Percentiles rank a stretch among this genome's conserved stretches.
These are phyloP conservation scores for Saccopteryx leptura DNA, from an alignment of 2,113 vertebrate genomes.

Conservation along the genomic window DNA sequence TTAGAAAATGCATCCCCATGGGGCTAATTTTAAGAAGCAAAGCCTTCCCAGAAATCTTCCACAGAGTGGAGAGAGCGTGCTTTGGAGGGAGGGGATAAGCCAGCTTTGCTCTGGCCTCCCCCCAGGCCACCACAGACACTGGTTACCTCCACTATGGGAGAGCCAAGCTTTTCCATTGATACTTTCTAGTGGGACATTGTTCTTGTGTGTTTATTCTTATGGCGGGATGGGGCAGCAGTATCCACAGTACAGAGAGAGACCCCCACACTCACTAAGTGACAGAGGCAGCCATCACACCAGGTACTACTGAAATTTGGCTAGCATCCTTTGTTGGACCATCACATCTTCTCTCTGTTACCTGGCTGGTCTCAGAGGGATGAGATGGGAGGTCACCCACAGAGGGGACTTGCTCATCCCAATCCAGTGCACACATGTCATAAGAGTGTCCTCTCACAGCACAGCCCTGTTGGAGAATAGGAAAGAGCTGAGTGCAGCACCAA, in stretches of 20 bases:
- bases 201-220: not conserved
- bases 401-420: too few relatives aligned
- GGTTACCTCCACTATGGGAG: not conserved
- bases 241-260: not conserved
- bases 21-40: not conserved
- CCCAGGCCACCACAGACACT: not conserved
- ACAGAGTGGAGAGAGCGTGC: not conserved
- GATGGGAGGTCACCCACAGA: not conserved
- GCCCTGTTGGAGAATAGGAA: not conserved
- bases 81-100: fast-evolving
- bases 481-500: not conserved
- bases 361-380: not conserved
- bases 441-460: not conserved
- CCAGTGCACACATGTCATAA: fast-evolving
- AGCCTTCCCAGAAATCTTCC: not conserved
- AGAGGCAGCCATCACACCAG: not conserved
- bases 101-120: not conserved
- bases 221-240: not conserved
- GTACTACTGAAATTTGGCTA: not conserved
- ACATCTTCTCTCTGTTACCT: not conserved
- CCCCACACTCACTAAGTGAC: not conserved
- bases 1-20: too few relatives aligned
- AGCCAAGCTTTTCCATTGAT: not conserved
- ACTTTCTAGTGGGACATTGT: not conserved
- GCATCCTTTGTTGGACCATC: not conserved